A percentile compares a stretch with the other conserved stretches of the same genome.
Evolutionary conservation across 2,113 vertebrate species (phyloP).

Genomic region (Seriola quinqueradiata): DNA sequence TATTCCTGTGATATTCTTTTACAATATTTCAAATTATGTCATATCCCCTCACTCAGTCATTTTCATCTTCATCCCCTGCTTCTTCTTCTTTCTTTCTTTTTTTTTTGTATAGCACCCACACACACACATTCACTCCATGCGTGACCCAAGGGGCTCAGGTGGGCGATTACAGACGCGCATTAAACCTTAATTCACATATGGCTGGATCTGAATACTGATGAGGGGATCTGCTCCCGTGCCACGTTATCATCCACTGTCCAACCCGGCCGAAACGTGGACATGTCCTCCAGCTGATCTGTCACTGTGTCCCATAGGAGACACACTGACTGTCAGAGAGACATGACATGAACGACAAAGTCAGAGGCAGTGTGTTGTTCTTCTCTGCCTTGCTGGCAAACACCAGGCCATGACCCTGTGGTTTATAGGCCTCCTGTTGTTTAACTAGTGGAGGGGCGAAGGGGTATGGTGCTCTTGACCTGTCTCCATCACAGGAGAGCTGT

Average conservation of each 20-base stretch:
- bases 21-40: background rate
- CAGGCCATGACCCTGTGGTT: conserved; percentile 61
- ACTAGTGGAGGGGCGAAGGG: conserved; percentile 24
- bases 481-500: background rate
- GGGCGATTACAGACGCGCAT: conserved; percentile 72
- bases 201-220: conserved; percentile 78
- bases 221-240: conserved; percentile 71
- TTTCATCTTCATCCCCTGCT: conserved; percentile 18
- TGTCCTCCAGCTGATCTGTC: background rate
- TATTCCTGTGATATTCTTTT: background rate
- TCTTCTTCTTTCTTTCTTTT: background rate
- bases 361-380: conserved; percentile 35
- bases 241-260: conserved; percentile 35
- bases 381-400: conserved; percentile 39
- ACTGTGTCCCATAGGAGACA: conserved; percentile 16
- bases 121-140: conserved; percentile 29
- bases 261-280: background rate
- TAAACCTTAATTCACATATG: conserved; percentile 75
- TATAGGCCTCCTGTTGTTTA: conserved; percentile 63
- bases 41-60: background rate
- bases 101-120: conserved; percentile 1
- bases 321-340: background rate
- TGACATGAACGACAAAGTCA: conserved; percentile 26
- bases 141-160: conserved; percentile 71
- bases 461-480: background rate